phyloP scores from a whole-genome alignment of 2,113 vertebrate genomes.

The Phrynosoma blainvillii region DNA sequence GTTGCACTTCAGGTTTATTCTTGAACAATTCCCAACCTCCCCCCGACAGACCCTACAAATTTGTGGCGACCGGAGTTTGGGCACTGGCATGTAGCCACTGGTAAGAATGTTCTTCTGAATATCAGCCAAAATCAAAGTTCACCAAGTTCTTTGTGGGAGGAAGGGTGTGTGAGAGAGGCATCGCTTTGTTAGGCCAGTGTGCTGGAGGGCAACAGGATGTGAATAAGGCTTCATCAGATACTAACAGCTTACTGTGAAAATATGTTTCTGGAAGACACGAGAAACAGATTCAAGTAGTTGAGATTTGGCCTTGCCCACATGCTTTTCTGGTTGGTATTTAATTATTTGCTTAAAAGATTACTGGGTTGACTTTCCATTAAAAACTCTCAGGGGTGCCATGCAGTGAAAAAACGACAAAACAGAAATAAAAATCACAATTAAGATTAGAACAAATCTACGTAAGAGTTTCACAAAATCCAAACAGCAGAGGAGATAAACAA shows the following conservation, averaged over 20 bases:
- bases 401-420: background rate
- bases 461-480: background rate
- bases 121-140: background rate
- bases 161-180: background rate
- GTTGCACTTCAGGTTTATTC: no score
- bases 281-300: background rate
- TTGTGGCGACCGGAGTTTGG: background rate
- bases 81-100: background rate
- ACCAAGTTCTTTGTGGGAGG: background rate
- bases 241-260: background rate
- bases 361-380: no score
- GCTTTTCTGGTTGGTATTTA: no score
- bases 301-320: no score
- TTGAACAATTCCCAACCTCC: no score
- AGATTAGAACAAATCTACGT: background rate
- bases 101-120: background rate
- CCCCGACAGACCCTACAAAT: background rate
- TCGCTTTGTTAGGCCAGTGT: background rate
- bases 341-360: no score
- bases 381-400: background rate
- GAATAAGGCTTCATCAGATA: background rate
- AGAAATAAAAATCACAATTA: background rate
- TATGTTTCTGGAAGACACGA: background rate
- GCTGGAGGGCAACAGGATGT: background rate
- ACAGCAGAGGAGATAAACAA: no score